These are phyloP conservation scores for Guaruba guarouba DNA, from an alignment of 2,113 vertebrate genomes.

Conservation along the genomic window DNA sequence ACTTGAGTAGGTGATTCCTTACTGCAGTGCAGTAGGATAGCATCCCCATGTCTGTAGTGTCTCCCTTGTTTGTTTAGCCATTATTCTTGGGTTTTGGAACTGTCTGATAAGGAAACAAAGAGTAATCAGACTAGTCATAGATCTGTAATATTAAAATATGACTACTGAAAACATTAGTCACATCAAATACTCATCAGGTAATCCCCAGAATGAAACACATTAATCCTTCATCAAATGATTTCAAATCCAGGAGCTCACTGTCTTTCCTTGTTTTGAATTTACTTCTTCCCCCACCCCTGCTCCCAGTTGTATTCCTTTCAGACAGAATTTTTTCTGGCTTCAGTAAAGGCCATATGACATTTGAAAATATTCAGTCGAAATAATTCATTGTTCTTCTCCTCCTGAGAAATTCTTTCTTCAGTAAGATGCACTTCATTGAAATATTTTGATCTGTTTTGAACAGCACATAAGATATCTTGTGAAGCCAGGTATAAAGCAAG, in stretches of 20 bases:
- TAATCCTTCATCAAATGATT: neutral
- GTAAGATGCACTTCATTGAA: neutral
- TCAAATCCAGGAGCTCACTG: neutral
- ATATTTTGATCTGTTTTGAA: neutral
- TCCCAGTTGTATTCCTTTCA: neutral
- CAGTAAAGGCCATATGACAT: neutral
- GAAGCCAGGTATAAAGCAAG: neutral
- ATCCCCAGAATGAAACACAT: neutral
- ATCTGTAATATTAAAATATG: neutral
- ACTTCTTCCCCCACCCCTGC: fast-evolving
- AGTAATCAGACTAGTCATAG: neutral
- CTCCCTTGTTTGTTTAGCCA: neutral
- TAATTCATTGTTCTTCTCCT: neutral
- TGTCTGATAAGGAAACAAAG: neutral
- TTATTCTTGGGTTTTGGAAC: neutral
- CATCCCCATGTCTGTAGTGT: neutral
- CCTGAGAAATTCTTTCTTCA: neutral
- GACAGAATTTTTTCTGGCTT: neutral
- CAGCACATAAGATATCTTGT: neutral
- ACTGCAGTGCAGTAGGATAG: neutral
- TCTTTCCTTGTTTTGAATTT: neutral
- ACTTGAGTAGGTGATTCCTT: neutral
- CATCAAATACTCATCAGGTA: neutral
- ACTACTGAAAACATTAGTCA: neutral
- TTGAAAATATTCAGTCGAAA: neutral